Conservation (phyloP, 2,113 vertebrate genomes). For the Prolemur simus region DNA sequence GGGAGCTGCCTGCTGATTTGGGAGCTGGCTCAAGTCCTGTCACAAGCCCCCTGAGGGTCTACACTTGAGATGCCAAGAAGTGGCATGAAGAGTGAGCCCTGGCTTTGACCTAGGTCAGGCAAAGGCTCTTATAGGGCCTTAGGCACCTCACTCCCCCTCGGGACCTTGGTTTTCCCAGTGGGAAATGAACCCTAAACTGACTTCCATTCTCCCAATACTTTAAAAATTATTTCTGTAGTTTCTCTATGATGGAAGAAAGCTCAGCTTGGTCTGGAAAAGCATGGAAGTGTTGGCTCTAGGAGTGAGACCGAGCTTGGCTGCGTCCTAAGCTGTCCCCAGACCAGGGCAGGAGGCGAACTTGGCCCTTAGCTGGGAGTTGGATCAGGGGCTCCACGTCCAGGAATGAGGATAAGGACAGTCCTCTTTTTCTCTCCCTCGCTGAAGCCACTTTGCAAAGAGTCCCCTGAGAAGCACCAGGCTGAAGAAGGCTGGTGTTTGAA, state of each 20-base stretch:
- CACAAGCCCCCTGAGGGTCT: too few relatives aligned
- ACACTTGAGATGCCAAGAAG: rapidly evolving
- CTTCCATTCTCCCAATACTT: rapidly evolving
- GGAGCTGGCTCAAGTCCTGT: background rate
- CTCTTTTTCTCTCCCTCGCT: rapidly evolving
- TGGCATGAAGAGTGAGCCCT: rapidly evolving
- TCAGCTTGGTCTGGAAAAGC: background rate
- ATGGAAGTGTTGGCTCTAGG: background rate
- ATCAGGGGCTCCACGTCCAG: background rate
- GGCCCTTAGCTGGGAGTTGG: too few relatives aligned
- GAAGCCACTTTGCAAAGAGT: background rate
- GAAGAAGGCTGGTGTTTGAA: constrained; percentile 1
- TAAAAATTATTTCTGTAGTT: background rate
- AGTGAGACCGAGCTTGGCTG: background rate
- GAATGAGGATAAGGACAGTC: background rate
- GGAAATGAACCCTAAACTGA: rapidly evolving
- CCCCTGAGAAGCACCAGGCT: background rate
- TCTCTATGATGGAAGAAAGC: rapidly evolving
- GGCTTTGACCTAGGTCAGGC: rapidly evolving
- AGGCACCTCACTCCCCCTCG: rapidly evolving
- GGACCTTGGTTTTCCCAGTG: background rate
- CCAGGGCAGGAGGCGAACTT: background rate
- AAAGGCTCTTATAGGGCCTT: rapidly evolving
- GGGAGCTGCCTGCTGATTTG: background rate
- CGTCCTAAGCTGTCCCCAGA: background rate